Conservation (phyloP, 2,888 invertebrate genomes). For the Cactoblastis cactorum region DNA sequence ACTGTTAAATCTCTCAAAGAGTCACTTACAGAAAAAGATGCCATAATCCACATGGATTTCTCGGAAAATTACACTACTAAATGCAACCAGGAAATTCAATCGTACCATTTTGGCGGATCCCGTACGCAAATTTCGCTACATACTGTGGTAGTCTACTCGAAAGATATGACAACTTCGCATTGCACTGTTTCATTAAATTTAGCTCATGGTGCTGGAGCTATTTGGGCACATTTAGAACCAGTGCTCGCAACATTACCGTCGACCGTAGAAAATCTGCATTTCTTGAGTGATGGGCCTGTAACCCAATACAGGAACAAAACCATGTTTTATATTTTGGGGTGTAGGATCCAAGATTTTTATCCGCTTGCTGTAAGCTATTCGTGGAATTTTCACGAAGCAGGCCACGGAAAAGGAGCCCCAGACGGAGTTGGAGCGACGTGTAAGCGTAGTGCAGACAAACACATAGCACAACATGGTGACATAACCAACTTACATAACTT, state of each 20-base stretch:
- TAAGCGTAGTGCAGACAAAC: not conserved
- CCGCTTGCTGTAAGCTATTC: constrained; percentile 27
- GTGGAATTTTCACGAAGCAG: constrained; percentile 43
- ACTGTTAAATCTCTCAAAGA: not conserved
- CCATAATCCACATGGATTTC: not conserved
- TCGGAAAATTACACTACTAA: not conserved
- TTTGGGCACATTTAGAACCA: constrained; percentile 1
- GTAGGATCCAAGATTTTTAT: constrained; percentile 26
- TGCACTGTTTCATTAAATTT: not conserved
- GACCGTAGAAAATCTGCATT: constrained; percentile 23
- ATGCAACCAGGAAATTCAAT: not conserved
- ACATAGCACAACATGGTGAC: not conserved
- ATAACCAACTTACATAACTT: not conserved
- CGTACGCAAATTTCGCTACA: not conserved
- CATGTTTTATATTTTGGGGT: constrained; percentile 35
- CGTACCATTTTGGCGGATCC: not conserved
- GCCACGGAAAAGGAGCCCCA: constrained; percentile 19
- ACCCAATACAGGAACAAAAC: constrained; percentile 40
- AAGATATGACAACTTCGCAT: not conserved
- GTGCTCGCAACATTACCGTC: not conserved
- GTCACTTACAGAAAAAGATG: not conserved
- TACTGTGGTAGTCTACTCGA: not conserved
- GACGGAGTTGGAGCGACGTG: constrained; percentile 3
- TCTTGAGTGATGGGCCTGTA: constrained; percentile 39
- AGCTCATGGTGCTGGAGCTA: not conserved